Evolutionary conservation across 2,797 vertebrate genomes (phyloP).

Genomic region (Harpagifer antarcticus): DNA sequence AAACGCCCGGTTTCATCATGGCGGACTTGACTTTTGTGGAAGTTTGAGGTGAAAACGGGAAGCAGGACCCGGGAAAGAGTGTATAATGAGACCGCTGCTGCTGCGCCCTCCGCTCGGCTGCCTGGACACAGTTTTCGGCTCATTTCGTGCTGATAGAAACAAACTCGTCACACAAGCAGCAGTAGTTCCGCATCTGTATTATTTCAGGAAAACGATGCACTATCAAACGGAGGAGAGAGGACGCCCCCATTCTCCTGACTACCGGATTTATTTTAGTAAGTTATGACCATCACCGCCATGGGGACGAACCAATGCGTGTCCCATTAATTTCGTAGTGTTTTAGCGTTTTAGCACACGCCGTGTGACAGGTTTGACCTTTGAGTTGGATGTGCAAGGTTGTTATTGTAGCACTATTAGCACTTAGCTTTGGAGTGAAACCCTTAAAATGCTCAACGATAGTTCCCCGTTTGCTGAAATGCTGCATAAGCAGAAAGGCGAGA

Average conservation of each 20-base stretch:
- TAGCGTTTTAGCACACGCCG: background rate
- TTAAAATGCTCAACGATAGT: fast-evolving
- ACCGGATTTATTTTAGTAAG: conserved; percentile 97
- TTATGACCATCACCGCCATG: conserved; percentile 49
- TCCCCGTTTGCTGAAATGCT: background rate
- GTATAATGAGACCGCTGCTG: conserved; percentile 67
- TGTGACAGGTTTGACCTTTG: conserved; percentile 39
- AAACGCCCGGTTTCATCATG: fast-evolving
- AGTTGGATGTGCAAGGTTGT: background rate
- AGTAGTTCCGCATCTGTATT: conserved; percentile 17
- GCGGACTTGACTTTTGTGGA: background rate
- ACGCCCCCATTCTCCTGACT: conserved; percentile 83
- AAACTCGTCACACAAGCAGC: conserved; percentile 62
- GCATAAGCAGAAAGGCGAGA: background rate
- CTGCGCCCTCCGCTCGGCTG: conserved; percentile 39
- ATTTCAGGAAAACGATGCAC: conserved; percentile 77
- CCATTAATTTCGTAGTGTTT: background rate
- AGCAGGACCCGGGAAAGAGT: conserved; percentile 55
- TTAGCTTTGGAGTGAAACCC: background rate
- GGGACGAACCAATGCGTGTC: background rate
- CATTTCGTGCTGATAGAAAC: conserved; percentile 39
- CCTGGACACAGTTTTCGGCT: conserved; percentile 35
- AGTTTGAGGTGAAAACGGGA: conserved; percentile 40
- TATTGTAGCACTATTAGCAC: background rate
- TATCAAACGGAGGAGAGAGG: conserved; percentile 90